A percentile compares a stretch with the other conserved stretches of the same genome.
phyloP scores from a whole-genome alignment of 2,888 invertebrate species.

The Melikaiella ostensackeni region DNA sequence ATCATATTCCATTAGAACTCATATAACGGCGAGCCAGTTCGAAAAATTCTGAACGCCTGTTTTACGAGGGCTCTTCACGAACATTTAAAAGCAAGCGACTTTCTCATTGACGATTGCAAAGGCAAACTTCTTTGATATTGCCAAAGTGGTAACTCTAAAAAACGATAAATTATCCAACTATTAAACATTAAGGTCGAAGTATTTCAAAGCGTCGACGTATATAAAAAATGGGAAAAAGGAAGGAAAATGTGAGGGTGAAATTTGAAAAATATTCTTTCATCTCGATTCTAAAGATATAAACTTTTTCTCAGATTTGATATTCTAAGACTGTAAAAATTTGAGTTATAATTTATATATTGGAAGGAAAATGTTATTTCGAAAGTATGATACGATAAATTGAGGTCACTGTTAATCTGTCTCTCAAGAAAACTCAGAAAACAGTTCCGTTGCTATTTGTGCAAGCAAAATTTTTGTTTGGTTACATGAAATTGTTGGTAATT shows the following conservation, averaged over 20 bases:
- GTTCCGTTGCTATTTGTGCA: too few relatives aligned
- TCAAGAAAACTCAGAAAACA: too few relatives aligned
- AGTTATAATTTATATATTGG: too few relatives aligned
- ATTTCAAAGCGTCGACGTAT: too few relatives aligned
- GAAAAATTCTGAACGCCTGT: slow-evolving; percentile 46
- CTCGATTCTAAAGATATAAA: background rate
- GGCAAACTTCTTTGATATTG: background rate
- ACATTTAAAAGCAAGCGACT: background rate
- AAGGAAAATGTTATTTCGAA: too few relatives aligned
- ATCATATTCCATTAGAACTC: slow-evolving; percentile 59
- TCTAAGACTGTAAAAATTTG: background rate
- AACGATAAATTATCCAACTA: background rate
- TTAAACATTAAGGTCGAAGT: background rate
- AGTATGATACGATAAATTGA: too few relatives aligned
- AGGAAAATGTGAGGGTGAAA: background rate
- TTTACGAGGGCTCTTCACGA: slow-evolving; percentile 55
- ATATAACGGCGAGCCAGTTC: slow-evolving; percentile 45
- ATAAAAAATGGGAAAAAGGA: background rate
- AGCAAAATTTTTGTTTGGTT: too few relatives aligned
- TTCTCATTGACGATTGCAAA: background rate
- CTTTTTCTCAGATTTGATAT: background rate
- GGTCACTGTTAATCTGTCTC: too few relatives aligned
- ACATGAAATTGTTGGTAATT: too few relatives aligned
- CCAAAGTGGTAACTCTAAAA: background rate
- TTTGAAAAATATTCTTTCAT: slow-evolving; percentile 2